phyloP scores from a whole-genome alignment of 2,113 vertebrate species.

The Eidolon helvum region DNA sequence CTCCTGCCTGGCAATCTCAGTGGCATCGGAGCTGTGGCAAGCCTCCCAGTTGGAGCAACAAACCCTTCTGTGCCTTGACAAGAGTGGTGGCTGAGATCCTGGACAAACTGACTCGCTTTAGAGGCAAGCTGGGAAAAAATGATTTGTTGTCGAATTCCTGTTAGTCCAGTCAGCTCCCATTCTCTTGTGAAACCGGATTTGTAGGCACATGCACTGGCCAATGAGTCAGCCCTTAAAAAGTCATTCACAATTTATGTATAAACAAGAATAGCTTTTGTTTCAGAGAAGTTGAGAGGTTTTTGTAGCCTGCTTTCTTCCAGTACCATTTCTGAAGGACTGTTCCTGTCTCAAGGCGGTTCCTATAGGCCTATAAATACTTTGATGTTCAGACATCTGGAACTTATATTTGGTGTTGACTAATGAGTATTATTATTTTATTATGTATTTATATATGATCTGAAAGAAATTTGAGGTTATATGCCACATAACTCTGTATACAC shows the following conservation, averaged over 20 bases:
- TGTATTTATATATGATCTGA: conserved; percentile 74
- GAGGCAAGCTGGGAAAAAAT: conserved; percentile 27
- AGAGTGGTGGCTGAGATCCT: not conserved
- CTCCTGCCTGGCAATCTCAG: not conserved
- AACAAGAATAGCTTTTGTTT: conserved; percentile 69
- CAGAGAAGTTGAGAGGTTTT: conserved; percentile 26
- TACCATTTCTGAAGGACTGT: conserved; percentile 38
- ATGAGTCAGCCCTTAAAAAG: conserved; percentile 73
- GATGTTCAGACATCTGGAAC: conserved; percentile 63
- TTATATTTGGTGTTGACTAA: conserved; percentile 66
- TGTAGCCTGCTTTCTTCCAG: conserved; percentile 49
- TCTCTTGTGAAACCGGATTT: conserved; percentile 68
- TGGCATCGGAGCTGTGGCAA: not conserved
- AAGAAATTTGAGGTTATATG: conserved; percentile 72
- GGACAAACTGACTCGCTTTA: conserved; percentile 38
- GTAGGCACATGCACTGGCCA: conserved; percentile 64
- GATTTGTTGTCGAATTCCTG: conserved; percentile 58
- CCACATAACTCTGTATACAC: conserved; percentile 55
- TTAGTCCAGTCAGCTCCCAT: conserved; percentile 64
- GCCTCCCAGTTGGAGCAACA: not conserved
- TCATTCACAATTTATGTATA: conserved; percentile 62
- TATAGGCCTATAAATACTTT: conserved; percentile 69
- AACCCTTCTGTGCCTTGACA: conserved; percentile 1
- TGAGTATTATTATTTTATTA: conserved; percentile 63
- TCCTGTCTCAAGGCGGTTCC: conserved; percentile 71